Base-by-base conservation (phyloP, 2,888 invertebrate species). In the Cosmia pyralina region DNA sequence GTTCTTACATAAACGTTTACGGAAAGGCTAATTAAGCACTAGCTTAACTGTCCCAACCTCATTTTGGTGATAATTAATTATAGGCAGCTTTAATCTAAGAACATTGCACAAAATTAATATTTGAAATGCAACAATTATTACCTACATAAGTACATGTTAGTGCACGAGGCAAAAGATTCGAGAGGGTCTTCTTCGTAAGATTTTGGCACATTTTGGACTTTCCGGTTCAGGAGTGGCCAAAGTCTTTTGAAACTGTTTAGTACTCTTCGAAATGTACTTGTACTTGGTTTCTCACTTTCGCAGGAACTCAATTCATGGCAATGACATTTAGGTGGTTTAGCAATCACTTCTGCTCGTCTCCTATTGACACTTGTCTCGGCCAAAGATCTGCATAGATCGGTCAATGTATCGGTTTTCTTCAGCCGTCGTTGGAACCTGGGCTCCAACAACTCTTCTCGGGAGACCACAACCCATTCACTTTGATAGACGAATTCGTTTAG, bases 391-490 rank as follows among this genome's bases (percentile, higher is more conserved):
- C 95, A 96, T 4, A 94, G 76, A 46, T 85, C 85, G 0, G 92
- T 92, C 38, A 96, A 69, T 4, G 89, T 86, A 52, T 93, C 91
- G 7, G 90, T 85, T 60, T 87, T 93, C 17, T 90, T 83, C 22
- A 96, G 85, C 41, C 88, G 89, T 52, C 90, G 87, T 76, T 94
- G 95, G 68, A 95, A 94, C 72, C 84, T 93, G 2, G 96, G 95
- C 55, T 93, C 92, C 55, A 90, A 80, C 2, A 96, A 75, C 67
- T 94, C 90, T 62, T 94, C 90, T 55, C 89, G 88, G 2, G 92
- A 91, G 4, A 95, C 84, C 44, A 96, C 85, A 55, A 96, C 90
- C 96, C 96, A 96, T 59, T 95, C 94, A 77, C 96, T 96, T 84
- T 96, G 93, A 28, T 89, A 88, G 19, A 92, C 93, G 62, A 92